These are phyloP conservation scores for Marmota monax DNA, from an alignment of 2,113 vertebrate genomes.

Conservation along the genomic window DNA sequence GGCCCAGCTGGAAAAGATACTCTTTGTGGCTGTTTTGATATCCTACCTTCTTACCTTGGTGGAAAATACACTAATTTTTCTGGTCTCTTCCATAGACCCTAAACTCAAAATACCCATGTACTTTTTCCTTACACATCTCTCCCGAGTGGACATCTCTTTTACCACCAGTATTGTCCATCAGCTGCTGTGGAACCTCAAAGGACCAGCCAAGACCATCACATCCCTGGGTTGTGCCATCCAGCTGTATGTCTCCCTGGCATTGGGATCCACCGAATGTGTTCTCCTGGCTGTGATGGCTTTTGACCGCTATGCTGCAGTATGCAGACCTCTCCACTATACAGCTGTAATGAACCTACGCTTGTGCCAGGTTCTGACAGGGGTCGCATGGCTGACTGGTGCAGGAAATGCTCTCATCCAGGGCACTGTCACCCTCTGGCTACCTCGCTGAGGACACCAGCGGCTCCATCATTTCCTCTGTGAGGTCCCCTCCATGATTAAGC, in stretches of 20 bases:
- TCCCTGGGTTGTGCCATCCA: conserved; percentile 69
- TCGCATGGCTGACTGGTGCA: conserved; percentile 62
- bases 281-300: conserved; percentile 76
- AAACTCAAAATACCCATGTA: conserved; percentile 70
- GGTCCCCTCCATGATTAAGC: conserved; percentile 75
- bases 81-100: conserved; percentile 49
- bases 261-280: conserved; percentile 77
- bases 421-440: conserved; percentile 70
- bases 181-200: conserved; percentile 73
- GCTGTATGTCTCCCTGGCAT: conserved; percentile 74
- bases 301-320: conserved; percentile 68
- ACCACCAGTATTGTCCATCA: conserved; percentile 77
- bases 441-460: conserved; percentile 64
- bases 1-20: conserved; percentile 57
- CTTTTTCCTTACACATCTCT: conserved; percentile 71
- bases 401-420: conserved; percentile 69
- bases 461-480: conserved; percentile 80
- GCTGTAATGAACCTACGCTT: conserved; percentile 63
- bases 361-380: conserved; percentile 48
- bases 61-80: conserved; percentile 64
- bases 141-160: conserved; percentile 75
- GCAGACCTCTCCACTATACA: conserved; percentile 74
- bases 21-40: conserved; percentile 59
- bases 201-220: conserved; percentile 70
- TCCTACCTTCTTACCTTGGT: conserved; percentile 55